Evolutionary conservation across 2,113 vertebrate species (phyloP), one percentile per base, ranked within the genome.

Genomic region (Oreocharis arfaki): DNA sequence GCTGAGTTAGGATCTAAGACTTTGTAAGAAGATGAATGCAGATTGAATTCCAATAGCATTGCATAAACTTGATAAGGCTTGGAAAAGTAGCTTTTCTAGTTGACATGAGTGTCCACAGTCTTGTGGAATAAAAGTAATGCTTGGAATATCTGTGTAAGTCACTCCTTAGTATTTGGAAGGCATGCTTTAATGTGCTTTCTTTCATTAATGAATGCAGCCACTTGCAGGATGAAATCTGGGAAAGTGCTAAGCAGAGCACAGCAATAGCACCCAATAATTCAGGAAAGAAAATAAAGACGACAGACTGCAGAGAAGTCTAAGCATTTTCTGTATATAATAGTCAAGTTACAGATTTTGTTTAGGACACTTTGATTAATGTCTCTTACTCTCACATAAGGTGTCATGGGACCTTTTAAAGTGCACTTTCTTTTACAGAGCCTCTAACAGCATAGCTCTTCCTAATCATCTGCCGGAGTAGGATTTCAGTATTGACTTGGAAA

Each of bases 401-500:
- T 39, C 39, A 16, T 27, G 74, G 78, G 75, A 65, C 61, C 37
- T 89, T 91, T 94, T 92, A 95, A 93, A 89, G n/a, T 64, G 8
- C 65, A 79, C 57, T 94, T 87, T 84, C 61, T 91, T 82, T 82
- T 87, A 82, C 55, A 91, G 59, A 82, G 17, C 13, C 32, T 91
- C 56, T 82, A 84, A 78, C 53, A 89, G 47, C 23, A 69, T n/a
- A 76, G 78, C 18, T 93, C 42, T 82, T 93, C 27, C 55, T 65
- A 65, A 73, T 87, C 70, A 73, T 91, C 27, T 77, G 39, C 67
- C 91, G 57, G 53, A 89, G 70, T 27, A 79, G 33, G 49, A 89
- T 76, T 93, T 94, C 67, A 79, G 30, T 93, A 91, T 93, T 93
- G 78, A 95, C 70, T 85, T 91, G 61, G 37, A 93, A 83, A 59